Conservation (phyloP, 2,797 vertebrate genomes). For the Chiloscyllium punctatum region DNA sequence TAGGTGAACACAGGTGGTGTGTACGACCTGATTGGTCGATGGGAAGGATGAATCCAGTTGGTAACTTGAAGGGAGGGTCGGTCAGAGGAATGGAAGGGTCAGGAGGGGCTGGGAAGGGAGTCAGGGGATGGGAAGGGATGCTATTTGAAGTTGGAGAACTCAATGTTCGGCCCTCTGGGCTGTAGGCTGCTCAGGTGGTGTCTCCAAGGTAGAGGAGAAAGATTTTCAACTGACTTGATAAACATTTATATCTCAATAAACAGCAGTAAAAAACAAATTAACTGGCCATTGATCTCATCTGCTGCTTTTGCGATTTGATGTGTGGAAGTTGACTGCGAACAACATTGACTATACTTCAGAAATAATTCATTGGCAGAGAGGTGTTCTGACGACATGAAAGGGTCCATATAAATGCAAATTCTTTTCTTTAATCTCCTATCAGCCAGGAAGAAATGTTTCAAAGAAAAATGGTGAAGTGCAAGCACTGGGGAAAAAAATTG, state of each 20-base stretch:
- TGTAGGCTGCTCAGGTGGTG: too few species aligned
- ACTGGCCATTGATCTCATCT: conserved; percentile 6
- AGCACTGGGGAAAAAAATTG: background rate
- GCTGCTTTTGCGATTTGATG: background rate
- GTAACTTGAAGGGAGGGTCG: too few species aligned
- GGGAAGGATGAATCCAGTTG: too few species aligned
- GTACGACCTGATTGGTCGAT: too few species aligned
- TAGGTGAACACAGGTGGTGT: too few species aligned
- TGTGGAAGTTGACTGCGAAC: background rate
- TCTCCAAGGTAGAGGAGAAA: background rate
- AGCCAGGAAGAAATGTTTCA: background rate
- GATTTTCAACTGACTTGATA: background rate
- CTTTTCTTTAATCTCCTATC: background rate
- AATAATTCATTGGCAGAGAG: background rate
- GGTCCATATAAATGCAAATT: conserved; percentile 7
- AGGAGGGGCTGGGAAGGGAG: too few species aligned
- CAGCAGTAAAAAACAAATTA: background rate
- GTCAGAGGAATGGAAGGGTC: too few species aligned
- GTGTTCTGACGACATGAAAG: background rate
- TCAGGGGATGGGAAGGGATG: too few species aligned
- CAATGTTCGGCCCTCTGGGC: too few species aligned
- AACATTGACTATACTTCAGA: background rate
- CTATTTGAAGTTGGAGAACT: too few species aligned
- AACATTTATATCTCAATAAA: background rate
- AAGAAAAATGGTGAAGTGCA: background rate